A percentile compares a stretch with the other conserved stretches of the same genome.
These are phyloP conservation scores for Drosophila trapezifrons DNA, from an alignment of 1,140 invertebrate species.

Conservation along the genomic window DNA sequence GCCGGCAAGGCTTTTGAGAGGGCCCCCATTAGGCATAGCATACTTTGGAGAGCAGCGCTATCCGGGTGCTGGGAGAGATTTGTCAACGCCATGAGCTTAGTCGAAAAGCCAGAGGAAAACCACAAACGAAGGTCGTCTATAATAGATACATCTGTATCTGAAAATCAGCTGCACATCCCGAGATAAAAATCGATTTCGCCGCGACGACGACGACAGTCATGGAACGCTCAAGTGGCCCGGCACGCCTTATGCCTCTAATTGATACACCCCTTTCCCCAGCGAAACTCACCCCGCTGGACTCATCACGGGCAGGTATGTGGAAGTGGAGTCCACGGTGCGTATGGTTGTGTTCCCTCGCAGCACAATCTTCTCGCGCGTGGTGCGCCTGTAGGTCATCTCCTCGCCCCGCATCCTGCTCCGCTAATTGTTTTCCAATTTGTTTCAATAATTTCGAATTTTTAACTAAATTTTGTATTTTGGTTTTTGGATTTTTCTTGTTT, in stretches of 20 bases:
- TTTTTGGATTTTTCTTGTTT: slow-evolving; percentile 52
- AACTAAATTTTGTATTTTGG: slow-evolving; percentile 4
- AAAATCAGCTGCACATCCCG: slow-evolving; percentile 68
- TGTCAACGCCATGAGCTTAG: slow-evolving; percentile 35
- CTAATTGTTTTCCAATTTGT: neutral
- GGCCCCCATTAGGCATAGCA: slow-evolving; percentile 11
- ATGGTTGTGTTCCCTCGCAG: slow-evolving; percentile 82
- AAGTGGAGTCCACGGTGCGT: slow-evolving; percentile 81
- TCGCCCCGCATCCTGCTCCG: slow-evolving; percentile 70
- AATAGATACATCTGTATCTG: slow-evolving; percentile 35
- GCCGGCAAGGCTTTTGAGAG: slow-evolving; percentile 28
- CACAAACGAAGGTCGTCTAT: slow-evolving; percentile 58
- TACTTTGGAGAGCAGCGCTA: slow-evolving; percentile 17
- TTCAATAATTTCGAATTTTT: slow-evolving; percentile 34
- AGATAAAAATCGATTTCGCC: slow-evolving; percentile 75
- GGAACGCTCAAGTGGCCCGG: slow-evolving; percentile 56
- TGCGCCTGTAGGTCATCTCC: slow-evolving; percentile 76
- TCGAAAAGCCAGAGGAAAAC: slow-evolving; percentile 18
- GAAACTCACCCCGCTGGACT: slow-evolving; percentile 61
- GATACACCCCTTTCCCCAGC: neutral
- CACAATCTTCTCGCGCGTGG: slow-evolving; percentile 83
- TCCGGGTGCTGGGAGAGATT: slow-evolving; percentile 31
- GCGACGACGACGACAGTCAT: slow-evolving; percentile 37
- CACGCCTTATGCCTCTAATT: slow-evolving; percentile 33
- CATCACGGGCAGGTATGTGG: slow-evolving; percentile 79